Evolutionary conservation across 2,888 invertebrate genomes (phyloP), one percentile per base, ranked within the genome.

Genomic region (Agonopterix arenella): DNA sequence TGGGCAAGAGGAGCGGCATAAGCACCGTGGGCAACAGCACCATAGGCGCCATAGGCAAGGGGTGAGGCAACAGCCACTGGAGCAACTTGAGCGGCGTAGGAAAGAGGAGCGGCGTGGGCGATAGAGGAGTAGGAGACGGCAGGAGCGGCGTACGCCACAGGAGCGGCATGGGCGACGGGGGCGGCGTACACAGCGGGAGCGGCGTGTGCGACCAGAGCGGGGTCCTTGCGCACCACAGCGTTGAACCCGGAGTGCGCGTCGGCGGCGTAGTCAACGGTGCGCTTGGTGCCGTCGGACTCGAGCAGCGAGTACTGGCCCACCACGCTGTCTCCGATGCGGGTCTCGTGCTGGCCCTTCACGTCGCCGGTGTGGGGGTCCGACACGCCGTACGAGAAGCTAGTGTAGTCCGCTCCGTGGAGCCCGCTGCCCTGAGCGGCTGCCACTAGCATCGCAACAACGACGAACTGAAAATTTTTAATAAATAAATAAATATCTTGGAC

Each of bases 261-360:
- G 52, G 83, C 79, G 46, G 74, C 74, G 76, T 91, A 91, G 74
- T 93, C 92, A 0, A 93, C 92, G 36, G 90, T 92, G 58, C 92
- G 90, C 70, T 90, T 90, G 50, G 90, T 91, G 61, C 92, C 92
- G 66, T 93, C 92, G 28, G 92, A 90, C 60, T 91, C 73, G 80
- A 92, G 69, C 50, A 86, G 79, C 4, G 85, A 86, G 80, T 86
- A 86, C 58, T 86, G 88, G 54, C 88, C 88, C 57, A 90, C 90
- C 44, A 93, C 93, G 60, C 89, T 89, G 77, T 92, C 92, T n/a
- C 93, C 93, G 56, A 85, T 80, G 53, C 93, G 91, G 52, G 90
- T 90, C 82, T 93, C 93, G 57, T 91, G 90, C 77, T 93, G 93
- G 77, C 80, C 82, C 78, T 88, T 88, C 57, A 84, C 83, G 61